These are phyloP conservation scores for Passer domesticus DNA, from an alignment of 2,113 vertebrate genomes.

Conservation along the genomic window DNA sequence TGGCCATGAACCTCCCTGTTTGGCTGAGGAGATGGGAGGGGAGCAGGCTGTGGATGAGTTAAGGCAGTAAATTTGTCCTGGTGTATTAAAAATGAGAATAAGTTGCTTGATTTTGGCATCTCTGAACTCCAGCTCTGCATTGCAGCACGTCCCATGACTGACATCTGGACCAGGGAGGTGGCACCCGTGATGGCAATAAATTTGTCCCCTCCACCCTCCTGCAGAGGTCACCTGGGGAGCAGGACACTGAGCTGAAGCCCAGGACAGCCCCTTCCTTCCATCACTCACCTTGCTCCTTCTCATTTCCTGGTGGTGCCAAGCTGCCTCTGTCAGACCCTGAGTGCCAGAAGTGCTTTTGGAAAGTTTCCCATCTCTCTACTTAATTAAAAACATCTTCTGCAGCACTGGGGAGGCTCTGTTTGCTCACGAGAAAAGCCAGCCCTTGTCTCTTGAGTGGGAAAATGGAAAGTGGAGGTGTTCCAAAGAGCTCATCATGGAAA, in stretches of 20 bases:
- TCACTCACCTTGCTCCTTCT: neutral
- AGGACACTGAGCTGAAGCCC: neutral
- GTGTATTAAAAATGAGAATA: neutral
- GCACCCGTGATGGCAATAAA: accelerated
- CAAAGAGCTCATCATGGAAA: neutral
- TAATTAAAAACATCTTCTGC: neutral
- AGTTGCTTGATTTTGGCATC: neutral
- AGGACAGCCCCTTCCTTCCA: neutral
- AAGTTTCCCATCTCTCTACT: neutral
- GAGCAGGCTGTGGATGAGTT: neutral
- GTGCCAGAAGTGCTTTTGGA: neutral
- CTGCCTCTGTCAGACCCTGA: neutral
- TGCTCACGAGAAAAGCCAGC: neutral
- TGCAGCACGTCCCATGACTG: neutral
- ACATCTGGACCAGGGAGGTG: neutral
- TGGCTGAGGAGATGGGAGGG: neutral
- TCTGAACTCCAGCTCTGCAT: neutral
- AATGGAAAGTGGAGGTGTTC: neutral
- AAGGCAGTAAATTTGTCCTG: neutral
- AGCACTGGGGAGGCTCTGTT: neutral
- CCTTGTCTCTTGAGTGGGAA: neutral
- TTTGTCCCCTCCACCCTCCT: neutral
- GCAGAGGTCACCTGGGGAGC: neutral
- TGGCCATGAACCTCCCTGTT: neutral
- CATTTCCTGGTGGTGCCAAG: neutral